Conservation (phyloP, 2,797 vertebrate genomes). For the Microctenopoma steveboyesi region DNA sequence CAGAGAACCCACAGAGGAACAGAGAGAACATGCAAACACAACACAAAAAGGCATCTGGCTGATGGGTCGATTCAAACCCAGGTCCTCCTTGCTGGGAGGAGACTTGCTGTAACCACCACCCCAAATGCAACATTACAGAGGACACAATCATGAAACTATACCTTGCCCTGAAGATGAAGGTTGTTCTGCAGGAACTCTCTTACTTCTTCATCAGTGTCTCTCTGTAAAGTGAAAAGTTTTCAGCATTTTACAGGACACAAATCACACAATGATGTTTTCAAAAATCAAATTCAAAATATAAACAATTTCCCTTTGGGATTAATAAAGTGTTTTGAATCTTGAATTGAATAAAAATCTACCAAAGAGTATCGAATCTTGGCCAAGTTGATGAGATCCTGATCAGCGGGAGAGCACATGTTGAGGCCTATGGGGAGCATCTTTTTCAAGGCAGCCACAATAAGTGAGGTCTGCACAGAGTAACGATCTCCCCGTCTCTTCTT, state of each 20-base stretch:
- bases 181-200: conserved; percentile 92
- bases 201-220: conserved; percentile 96
- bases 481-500: conserved; percentile 93
- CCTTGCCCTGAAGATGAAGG: conserved; percentile 94
- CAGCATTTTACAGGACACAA: neutral
- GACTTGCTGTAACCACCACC: no score
- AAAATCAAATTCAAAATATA: conserved; percentile 11
- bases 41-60: no score
- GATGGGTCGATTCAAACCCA: no score
- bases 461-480: conserved; percentile 93
- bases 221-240: conserved; percentile 78
- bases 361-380: conserved; percentile 94
- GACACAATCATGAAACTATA: conserved; percentile 54
- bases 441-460: conserved; percentile 95
- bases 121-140: neutral
- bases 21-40: no score
- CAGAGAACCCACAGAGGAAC: no score
- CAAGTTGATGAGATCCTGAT: conserved; percentile 92
- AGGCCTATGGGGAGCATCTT: conserved; percentile 98
- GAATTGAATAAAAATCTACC: conserved; percentile 77
- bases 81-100: no score
- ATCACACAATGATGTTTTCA: neutral
- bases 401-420: conserved; percentile 96
- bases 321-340: no score
- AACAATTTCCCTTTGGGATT: no score